These are phyloP conservation scores for Drosophila triauraria DNA, from an alignment of 1,140 invertebrate species.

Conservation along the genomic window DNA sequence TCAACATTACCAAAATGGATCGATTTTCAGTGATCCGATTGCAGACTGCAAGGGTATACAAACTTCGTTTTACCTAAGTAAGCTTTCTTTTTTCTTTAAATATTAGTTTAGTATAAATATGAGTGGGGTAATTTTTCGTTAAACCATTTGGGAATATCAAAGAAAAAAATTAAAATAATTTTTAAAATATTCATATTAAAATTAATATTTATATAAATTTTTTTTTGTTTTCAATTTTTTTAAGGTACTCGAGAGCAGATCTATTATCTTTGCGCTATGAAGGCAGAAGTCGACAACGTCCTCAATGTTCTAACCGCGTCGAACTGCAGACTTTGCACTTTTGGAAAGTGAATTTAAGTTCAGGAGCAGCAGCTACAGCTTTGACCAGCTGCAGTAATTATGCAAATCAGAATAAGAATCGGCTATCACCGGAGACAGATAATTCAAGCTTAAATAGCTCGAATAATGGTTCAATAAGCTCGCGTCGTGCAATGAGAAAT, in stretches of 20 bases:
- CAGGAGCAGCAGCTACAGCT: background rate
- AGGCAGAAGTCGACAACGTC: constrained; percentile 56
- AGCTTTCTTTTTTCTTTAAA: no score
- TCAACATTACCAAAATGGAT: no score
- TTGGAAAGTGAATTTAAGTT: constrained; percentile 58
- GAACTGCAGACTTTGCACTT: constrained; percentile 67
- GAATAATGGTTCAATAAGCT: constrained; percentile 57
- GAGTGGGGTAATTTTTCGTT: no score
- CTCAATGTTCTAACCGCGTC: constrained; percentile 53
- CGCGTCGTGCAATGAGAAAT: constrained; percentile 62
- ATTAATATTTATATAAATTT: background rate
- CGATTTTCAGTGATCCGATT: no score
- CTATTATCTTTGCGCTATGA: constrained; percentile 68
- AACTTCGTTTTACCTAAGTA: no score
- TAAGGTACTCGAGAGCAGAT: constrained; percentile 64
- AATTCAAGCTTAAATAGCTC: constrained; percentile 44
- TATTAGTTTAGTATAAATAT: no score
- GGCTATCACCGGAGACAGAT: constrained; percentile 59
- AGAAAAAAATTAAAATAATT: no score
- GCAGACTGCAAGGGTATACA: no score
- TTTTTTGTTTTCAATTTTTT: background rate
- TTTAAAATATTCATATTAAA: background rate
- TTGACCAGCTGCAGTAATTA: constrained; percentile 22
- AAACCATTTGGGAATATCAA: no score
- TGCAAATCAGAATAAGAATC: constrained; percentile 34